Base-by-base conservation (phyloP, 2,113 vertebrate species). In the Cephalopholis sonnerati region DNA sequence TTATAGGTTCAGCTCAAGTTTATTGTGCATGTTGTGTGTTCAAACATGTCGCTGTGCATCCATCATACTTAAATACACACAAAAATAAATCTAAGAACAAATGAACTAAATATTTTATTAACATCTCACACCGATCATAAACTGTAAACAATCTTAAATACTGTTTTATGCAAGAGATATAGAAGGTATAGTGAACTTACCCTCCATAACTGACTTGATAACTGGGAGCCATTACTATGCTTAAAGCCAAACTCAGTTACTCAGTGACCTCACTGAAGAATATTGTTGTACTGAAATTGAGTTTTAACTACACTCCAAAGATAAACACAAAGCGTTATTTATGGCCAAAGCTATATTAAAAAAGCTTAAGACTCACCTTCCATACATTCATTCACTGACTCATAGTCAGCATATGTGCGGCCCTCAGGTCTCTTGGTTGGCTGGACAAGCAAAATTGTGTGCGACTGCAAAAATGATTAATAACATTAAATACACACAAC, bases 311-410 rank as follows among this genome's bases (percentile, higher is more conserved):
- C 5, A 12, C 16, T 44, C 18, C 25, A n/a, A 58, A 58, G 22
- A 6, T n/a, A 24, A 32, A 58, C 10, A 22, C 20, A 70, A 64
- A 64, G 7, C 1, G 1, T n/a, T 18, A 76, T 65, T 59, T 54
- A 48, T 17, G 22, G 25, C 20, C 7, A 57, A 50, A 29, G 39
- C 1, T 1, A 2, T 3, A 39, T 29, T 5, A 5, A 58, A 65
- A 44, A n/a, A 3, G 59, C 44, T 64, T 0, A 27, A 50, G 66
- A 74, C 92, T 91, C 88, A 98, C 98, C 98, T 96, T 99, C 98
- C 98, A 99, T 99, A 87, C 98, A 99, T 84, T 99, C 98, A 84
- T 99, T 99, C 86, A 99, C 98, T 0, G 98, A 99, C 88, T 99
- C 98, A 85, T 99, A 99, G 92, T 99, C 98, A 39, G 98, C 98